phyloP scores from a whole-genome alignment of 2,113 vertebrate genomes.

The Chaetura pelagica region DNA sequence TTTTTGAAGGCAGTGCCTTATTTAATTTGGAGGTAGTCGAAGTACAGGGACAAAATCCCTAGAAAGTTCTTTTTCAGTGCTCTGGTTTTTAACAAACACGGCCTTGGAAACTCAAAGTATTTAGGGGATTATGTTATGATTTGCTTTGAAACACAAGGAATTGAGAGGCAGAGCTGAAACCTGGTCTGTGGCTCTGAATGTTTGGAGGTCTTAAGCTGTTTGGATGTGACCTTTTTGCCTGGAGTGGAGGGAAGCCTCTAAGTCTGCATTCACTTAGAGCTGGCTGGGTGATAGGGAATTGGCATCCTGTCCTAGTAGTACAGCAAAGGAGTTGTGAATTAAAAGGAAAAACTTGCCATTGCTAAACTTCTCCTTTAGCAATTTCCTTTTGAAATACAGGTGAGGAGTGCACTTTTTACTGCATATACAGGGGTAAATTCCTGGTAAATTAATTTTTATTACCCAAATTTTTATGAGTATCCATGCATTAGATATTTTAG shows the following conservation, averaged over 20 bases:
- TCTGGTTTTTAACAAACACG: neutral
- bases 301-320: neutral
- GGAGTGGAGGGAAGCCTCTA: neutral
- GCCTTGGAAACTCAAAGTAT: constrained; percentile 16
- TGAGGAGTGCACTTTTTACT: neutral
- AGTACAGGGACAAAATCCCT: neutral
- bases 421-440: neutral
- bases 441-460: neutral
- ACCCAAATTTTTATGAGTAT: neutral
- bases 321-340: neutral
- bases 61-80: neutral
- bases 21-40: neutral
- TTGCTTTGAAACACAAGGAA: neutral
- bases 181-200: neutral
- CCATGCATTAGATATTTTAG: neutral
- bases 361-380: neutral
- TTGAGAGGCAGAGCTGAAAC: neutral
- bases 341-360: neutral
- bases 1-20: neutral
- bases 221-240: neutral
- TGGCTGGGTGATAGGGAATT: neutral
- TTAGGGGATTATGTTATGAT: constrained; percentile 15
- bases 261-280: neutral
- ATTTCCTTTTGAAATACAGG: neutral
- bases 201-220: neutral